phyloP scores from a whole-genome alignment of 2,113 vertebrate species.

The Miniopterus natalensis region DNA sequence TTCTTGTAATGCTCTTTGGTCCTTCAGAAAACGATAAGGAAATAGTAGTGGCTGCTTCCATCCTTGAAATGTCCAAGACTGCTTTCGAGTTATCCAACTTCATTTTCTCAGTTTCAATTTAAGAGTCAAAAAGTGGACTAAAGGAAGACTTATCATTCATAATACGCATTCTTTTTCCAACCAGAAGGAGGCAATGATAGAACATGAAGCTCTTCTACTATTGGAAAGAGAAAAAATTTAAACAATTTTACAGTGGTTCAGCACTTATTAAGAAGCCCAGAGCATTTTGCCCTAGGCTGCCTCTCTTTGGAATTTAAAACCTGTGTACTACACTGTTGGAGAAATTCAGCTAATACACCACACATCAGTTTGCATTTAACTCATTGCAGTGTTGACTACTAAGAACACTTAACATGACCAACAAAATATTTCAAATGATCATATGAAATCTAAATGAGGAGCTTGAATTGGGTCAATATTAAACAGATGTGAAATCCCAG shows the following conservation, averaged over 20 bases:
- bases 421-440: conserved; percentile 48
- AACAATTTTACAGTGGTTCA: conserved; percentile 35
- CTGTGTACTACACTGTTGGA: background rate
- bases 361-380: conserved; percentile 24
- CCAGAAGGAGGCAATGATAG: background rate
- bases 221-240: background rate
- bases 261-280: conserved; percentile 29
- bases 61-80: background rate
- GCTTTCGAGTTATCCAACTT: background rate
- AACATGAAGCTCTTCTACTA: background rate
- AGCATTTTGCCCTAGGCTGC: conserved; percentile 39
- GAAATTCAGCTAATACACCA: conserved; percentile 7
- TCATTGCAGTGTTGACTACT: conserved; percentile 34
- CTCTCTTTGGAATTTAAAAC: conserved; percentile 65
- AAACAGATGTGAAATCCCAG: conserved; percentile 57
- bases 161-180: conserved; percentile 29
- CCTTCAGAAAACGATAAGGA: background rate
- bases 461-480: background rate
- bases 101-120: conserved; percentile 27
- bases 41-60: background rate
- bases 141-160: background rate
- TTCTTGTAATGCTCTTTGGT: background rate
- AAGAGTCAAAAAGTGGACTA: background rate
- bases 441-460: conserved; percentile 41
- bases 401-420: conserved; percentile 19